These are phyloP conservation scores for Dendropsophus ebraccatus DNA, from an alignment of 2,113 vertebrate species.

Conservation along the genomic window DNA sequence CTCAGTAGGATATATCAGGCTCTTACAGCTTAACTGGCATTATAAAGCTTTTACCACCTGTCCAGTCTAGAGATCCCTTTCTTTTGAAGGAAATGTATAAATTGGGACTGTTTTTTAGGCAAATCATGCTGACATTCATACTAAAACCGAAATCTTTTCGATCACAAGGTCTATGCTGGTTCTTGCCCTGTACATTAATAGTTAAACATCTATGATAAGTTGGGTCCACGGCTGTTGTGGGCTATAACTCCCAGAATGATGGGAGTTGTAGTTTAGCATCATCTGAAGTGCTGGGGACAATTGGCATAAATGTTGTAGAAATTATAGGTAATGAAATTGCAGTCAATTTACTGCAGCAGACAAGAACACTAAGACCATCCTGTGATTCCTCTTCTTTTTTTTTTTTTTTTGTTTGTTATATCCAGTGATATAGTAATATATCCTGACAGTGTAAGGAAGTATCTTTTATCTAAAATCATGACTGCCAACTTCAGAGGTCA, in stretches of 20 bases:
- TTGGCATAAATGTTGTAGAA: too few species aligned
- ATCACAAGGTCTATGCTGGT: too few species aligned
- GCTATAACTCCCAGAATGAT: too few species aligned
- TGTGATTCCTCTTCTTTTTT: too few species aligned
- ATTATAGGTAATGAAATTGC: too few species aligned
- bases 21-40: constrained; percentile 10
- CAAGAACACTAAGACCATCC: too few species aligned
- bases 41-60: constrained; percentile 41
- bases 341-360: too few species aligned
- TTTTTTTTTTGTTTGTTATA: too few species aligned
- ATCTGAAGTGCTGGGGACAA: too few species aligned
- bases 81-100: not conserved
- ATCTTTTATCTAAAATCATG: not conserved
- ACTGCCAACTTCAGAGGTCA: not conserved
- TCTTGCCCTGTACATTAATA: not conserved
- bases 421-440: not conserved
- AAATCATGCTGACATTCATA: not conserved
- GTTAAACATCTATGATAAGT: not conserved
- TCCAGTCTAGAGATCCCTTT: not conserved
- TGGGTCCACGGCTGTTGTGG: too few species aligned
- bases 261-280: too few species aligned
- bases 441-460: not conserved
- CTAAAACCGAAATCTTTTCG: not conserved
- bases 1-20: constrained; percentile 16
- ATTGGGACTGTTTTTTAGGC: not conserved